These are phyloP conservation scores for Spicauda simplicius DNA, from an alignment of 2,888 invertebrate species.

Conservation along the genomic window DNA sequence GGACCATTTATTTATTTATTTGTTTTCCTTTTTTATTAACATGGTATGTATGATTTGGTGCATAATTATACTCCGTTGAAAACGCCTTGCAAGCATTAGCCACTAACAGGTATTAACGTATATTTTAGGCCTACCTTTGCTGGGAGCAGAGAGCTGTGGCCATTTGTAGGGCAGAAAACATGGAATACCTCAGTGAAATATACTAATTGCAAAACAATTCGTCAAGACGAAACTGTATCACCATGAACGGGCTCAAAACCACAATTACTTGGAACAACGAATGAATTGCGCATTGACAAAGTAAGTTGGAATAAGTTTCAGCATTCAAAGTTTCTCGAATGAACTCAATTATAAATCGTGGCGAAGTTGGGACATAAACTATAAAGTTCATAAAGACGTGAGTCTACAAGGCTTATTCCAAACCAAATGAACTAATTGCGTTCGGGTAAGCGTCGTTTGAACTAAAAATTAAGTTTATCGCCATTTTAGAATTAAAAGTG, in stretches of 20 bases:
- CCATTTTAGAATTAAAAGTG: neutral
- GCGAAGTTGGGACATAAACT: conserved; percentile 31
- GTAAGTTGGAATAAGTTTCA: conserved; percentile 26
- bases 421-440: conserved; percentile 22
- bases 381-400: conserved; percentile 31
- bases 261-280: conserved; percentile 5
- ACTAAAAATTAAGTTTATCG: neutral
- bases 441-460: neutral
- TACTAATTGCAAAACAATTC: neutral
- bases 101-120: no score
- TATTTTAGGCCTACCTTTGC: no score
- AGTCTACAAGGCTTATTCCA: conserved; percentile 17
- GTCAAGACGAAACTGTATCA: neutral
- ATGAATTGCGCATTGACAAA: conserved; percentile 22
- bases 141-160: no score
- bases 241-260: conserved; percentile 3
- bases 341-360: conserved; percentile 33
- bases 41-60: no score
- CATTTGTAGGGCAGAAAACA: no score
- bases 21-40: no score
- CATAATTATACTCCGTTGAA: no score
- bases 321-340: conserved; percentile 29
- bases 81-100: no score
- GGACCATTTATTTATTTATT: no score
- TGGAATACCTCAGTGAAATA: neutral